Percentiles rank a stretch among this genome's conserved stretches.
Conservation (phyloP, 1,140 invertebrate species). For the Lerema accius region DNA sequence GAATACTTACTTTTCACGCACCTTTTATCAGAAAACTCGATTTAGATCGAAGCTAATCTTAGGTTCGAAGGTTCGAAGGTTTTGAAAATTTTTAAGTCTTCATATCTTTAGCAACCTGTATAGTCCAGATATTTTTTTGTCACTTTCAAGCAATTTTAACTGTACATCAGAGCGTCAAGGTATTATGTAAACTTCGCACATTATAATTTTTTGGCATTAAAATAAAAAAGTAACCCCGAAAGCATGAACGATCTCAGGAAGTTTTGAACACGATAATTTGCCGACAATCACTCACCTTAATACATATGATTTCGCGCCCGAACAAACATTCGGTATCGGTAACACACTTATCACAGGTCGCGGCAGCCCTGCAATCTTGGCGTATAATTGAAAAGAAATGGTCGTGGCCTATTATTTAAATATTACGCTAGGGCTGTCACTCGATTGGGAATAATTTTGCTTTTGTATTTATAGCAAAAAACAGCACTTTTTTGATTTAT, state of each 20-base stretch:
- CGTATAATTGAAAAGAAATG: constrained; percentile 28
- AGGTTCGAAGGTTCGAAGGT: too few relatives aligned
- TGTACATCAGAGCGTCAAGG: background rate
- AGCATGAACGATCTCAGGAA: constrained; percentile 28
- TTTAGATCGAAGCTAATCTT: too few relatives aligned
- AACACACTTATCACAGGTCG: constrained; percentile 32
- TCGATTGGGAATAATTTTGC: background rate
- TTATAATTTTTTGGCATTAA: constrained; percentile 21
- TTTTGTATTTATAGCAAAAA: background rate
- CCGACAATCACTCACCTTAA: constrained; percentile 30
- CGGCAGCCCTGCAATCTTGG: constrained; percentile 19
- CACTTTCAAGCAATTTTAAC: background rate
- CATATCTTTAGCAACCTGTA: too few relatives aligned
- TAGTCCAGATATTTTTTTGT: background rate
- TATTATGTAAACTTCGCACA: constrained; percentile 34
- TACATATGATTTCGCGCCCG: constrained; percentile 34
- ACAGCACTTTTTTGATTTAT: background rate
- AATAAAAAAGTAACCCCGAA: constrained; percentile 26
- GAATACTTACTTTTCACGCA: too few relatives aligned
- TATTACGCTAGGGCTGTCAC: constrained; percentile 1
- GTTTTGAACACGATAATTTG: constrained; percentile 36
- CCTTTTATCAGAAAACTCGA: too few relatives aligned
- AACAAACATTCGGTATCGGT: constrained; percentile 30
- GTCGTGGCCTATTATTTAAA: constrained; percentile 6
- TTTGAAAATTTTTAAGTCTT: too few relatives aligned